Evolutionary conservation across 2,888 invertebrate genomes (phyloP).

Genomic region (Seira ritae): DNA sequence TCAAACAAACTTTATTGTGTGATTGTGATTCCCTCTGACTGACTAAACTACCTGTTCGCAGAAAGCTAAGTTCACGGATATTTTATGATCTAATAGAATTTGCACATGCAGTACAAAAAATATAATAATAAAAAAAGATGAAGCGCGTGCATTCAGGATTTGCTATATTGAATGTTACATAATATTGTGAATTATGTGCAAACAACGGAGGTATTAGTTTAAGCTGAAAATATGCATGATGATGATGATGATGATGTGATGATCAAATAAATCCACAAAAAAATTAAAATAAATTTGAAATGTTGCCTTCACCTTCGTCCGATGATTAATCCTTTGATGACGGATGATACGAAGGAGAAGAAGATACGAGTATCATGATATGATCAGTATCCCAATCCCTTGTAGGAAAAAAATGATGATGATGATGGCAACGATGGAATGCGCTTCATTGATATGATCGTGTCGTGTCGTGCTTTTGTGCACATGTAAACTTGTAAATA

Average conservation of each 20-base stretch:
- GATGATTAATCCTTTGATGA: not conserved
- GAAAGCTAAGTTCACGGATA: not conserved
- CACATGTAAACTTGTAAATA: not conserved
- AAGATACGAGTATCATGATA: conserved; percentile 12
- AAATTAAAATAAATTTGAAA: not conserved
- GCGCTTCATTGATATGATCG: not conserved
- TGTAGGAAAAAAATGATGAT: not conserved
- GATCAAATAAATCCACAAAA: no score
- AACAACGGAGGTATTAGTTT: no score
- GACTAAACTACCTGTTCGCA: not conserved
- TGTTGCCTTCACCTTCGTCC: not conserved
- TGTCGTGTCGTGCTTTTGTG: conserved; percentile 4
- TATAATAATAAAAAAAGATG: not conserved
- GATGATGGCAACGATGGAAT: not conserved
- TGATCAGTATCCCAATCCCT: not conserved
- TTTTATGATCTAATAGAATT: no score
- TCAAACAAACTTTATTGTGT: not conserved
- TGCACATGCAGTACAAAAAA: no score
- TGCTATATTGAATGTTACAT: not conserved
- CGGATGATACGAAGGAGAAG: not conserved
- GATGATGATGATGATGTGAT: no score
- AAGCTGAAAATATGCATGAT: no score
- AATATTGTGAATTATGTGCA: no score
- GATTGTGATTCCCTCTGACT: not conserved
- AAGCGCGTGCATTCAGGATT: not conserved